Evolutionary conservation across 2,113 vertebrate genomes (phyloP).

Genomic region (Orycteropus afer): DNA sequence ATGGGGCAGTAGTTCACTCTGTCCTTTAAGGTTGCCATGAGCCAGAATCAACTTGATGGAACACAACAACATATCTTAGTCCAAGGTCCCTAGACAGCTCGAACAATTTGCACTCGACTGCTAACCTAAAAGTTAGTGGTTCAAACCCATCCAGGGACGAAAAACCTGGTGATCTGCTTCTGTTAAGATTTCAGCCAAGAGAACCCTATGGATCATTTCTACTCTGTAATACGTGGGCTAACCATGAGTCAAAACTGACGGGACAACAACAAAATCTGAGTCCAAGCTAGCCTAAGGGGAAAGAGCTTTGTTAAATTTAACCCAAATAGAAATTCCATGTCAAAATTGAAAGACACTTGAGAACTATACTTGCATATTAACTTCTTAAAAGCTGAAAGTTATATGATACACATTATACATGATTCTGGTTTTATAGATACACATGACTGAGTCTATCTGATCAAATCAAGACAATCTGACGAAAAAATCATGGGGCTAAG

Average conservation of each 20-base stretch:
- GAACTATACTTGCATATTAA: not conserved
- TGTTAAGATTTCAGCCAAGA: not conserved
- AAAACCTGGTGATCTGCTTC: not conserved
- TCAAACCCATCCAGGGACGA: not conserved
- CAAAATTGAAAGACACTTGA: slow-evolving; percentile 38
- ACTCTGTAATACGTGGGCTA: not conserved
- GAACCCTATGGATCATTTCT: not conserved
- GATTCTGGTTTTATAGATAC: slow-evolving; percentile 25
- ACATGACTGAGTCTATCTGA: not conserved
- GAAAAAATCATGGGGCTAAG: not conserved
- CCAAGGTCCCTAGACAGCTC: not conserved
- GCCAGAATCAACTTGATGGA: not conserved
- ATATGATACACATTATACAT: not conserved
- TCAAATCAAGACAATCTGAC: slow-evolving; percentile 46
- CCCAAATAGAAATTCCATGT: slow-evolving; percentile 17
- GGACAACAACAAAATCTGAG: not conserved
- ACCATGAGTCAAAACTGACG: not conserved
- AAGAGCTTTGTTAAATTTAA: slow-evolving; percentile 26
- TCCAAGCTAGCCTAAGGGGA: not conserved
- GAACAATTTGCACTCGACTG: not conserved
- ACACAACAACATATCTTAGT: not conserved
- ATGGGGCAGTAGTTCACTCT: not conserved
- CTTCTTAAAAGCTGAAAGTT: not conserved
- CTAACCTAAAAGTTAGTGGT: not conserved
- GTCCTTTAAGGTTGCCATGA: not conserved